A percentile compares a stretch with the other conserved stretches of the same genome.
Evolutionary conservation across 2,113 vertebrate species (phyloP).

Genomic region (Urocitellus parryii): DNA sequence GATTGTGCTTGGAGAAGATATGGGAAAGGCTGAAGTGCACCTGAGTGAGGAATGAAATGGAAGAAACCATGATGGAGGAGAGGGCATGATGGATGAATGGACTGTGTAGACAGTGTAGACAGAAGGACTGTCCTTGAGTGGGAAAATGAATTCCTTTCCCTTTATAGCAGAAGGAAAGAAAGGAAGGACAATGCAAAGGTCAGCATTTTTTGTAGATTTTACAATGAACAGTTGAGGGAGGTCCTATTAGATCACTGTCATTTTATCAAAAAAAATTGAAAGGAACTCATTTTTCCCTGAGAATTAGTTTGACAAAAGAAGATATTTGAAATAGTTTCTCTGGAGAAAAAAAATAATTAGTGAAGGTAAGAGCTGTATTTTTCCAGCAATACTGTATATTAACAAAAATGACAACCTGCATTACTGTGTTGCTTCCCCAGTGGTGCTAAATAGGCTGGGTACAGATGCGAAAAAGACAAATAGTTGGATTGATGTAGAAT

Average conservation of each 20-base stretch:
- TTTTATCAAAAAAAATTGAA: neutral
- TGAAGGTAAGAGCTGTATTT: neutral
- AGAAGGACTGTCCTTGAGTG: neutral
- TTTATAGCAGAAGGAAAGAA: neutral
- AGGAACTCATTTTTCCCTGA: neutral
- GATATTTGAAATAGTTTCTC: neutral
- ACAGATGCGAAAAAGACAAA: neutral
- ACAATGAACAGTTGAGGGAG: neutral
- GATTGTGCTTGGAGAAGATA: neutral
- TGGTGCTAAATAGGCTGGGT: neutral
- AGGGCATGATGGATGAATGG: too few relatives aligned
- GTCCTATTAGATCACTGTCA: neutral
- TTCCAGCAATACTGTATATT: neutral
- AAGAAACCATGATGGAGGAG: neutral
- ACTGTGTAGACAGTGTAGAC: too few relatives aligned
- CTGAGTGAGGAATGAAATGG: neutral
- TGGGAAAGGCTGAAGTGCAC: neutral
- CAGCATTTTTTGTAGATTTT: neutral
- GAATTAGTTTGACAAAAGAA: neutral
- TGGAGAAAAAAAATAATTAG: neutral
- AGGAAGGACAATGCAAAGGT: neutral
- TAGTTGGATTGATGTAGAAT: neutral
- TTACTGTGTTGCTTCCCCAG: neutral
- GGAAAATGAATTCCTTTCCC: neutral
- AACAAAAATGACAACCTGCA: neutral